These are phyloP conservation scores for Stenotaenia linearis DNA, from an alignment of 2,888 invertebrate genomes.

Conservation along the genomic window DNA sequence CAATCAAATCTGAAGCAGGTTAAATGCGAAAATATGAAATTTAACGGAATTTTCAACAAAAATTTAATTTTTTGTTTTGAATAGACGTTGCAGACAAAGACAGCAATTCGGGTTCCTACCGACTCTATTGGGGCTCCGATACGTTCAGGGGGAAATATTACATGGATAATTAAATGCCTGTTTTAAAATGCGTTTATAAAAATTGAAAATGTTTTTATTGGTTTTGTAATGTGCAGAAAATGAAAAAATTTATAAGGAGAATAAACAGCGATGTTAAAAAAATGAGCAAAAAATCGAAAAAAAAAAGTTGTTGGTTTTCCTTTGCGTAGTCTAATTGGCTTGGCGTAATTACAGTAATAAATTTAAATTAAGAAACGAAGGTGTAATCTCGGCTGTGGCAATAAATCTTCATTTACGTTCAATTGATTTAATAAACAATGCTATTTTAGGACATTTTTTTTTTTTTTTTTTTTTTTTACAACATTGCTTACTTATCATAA, in stretches of 20 bases:
- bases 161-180: slow-evolving; percentile 21
- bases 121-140: not conserved
- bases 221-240: not conserved
- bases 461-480: too few relatives aligned
- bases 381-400: too few relatives aligned
- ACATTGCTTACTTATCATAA: too few relatives aligned
- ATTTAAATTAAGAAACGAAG: too few relatives aligned
- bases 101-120: not conserved
- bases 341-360: too few relatives aligned
- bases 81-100: not conserved
- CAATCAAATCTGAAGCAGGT: slow-evolving; percentile 5
- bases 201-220: not conserved
- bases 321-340: too few relatives aligned
- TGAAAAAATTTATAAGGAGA: not conserved
- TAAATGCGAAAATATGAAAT: not conserved
- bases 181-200: not conserved
- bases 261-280: not conserved
- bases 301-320: too few relatives aligned
- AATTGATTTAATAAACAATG: too few relatives aligned
- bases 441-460: too few relatives aligned
- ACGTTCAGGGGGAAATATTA: slow-evolving; percentile 8
- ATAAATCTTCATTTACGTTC: too few relatives aligned
- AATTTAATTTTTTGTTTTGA: not conserved
- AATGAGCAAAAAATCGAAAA: not conserved
- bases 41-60: too few relatives aligned